phyloP scores from a whole-genome alignment of 2,113 vertebrate species.

The Cyanistes caeruleus region DNA sequence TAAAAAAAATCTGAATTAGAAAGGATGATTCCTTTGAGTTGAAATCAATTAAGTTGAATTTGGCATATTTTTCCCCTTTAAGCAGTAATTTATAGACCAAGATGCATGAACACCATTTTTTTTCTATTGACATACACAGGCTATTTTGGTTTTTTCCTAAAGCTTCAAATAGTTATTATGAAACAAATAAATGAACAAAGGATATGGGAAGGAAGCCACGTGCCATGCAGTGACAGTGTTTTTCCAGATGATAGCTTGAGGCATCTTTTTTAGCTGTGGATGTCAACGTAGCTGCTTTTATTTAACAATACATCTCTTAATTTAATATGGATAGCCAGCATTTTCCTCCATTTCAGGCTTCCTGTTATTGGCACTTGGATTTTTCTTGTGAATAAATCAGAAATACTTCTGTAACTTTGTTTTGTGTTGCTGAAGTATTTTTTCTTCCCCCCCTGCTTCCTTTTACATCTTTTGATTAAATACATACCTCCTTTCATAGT shows the following conservation, averaged over 20 bases:
- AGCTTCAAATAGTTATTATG: conserved; percentile 14
- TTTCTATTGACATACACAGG: not conserved
- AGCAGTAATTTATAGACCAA: not conserved
- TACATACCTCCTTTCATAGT: not conserved
- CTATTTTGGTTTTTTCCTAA: not conserved
- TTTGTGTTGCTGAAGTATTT: not conserved
- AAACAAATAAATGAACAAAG: conserved; percentile 22
- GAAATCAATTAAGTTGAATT: not conserved
- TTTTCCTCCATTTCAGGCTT: conserved; percentile 1
- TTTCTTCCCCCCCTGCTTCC: not conserved
- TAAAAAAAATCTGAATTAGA: not conserved
- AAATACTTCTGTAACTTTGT: not conserved
- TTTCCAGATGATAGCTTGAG: conserved; percentile 46
- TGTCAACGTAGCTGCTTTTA: not conserved
- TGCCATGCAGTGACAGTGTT: not conserved
- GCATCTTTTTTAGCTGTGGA: conserved; percentile 6
- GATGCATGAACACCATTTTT: not conserved
- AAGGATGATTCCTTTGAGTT: not conserved
- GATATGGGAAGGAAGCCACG: conserved; percentile 25
- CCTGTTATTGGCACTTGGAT: not conserved
- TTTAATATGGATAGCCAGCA: not conserved
- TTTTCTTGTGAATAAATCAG: not conserved
- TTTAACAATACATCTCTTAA: conserved; percentile 15
- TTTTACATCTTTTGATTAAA: not conserved
- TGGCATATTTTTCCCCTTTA: not conserved